Conservation (phyloP, 2,888 invertebrate species). For the Drosophila pseudotalamancana region DNA sequence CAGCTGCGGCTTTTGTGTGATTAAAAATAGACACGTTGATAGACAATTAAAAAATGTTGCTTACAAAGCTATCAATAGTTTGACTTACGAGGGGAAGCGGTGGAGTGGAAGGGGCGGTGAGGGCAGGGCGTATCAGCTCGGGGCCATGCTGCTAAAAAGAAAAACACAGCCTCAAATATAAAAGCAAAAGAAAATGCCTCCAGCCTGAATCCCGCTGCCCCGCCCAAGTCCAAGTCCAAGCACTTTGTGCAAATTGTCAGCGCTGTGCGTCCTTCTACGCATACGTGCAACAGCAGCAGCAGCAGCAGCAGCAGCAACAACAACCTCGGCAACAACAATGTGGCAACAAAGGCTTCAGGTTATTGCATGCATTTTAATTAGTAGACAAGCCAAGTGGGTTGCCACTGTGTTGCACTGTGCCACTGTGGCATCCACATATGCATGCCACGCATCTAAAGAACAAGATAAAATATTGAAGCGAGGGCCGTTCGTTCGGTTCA, state of each 20-base stretch:
- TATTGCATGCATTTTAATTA: constrained; percentile 79
- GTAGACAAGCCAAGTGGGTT: constrained; percentile 80
- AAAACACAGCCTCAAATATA: constrained; percentile 20
- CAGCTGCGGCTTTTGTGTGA: constrained; percentile 44
- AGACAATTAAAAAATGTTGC: constrained; percentile 75
- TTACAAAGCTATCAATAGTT: constrained; percentile 69
- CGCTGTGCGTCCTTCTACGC: constrained; percentile 74
- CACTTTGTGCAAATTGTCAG: constrained; percentile 79
- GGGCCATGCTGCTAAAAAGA: background rate
- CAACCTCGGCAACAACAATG: constrained; percentile 69
- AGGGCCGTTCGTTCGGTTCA: constrained; percentile 4
- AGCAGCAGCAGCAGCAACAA: constrained; percentile 41
- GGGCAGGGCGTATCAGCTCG: background rate
- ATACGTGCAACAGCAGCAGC: constrained; percentile 44
- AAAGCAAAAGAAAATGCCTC: constrained; percentile 3
- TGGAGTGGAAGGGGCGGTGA: no score
- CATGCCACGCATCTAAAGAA: constrained; percentile 40
- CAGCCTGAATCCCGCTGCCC: constrained; percentile 3
- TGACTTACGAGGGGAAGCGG: constrained; percentile 1
- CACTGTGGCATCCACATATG: constrained; percentile 41
- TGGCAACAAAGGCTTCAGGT: constrained; percentile 78
- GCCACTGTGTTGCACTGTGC: constrained; percentile 51
- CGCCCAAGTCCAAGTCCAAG: constrained; percentile 45
- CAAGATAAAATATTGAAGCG: constrained; percentile 28
- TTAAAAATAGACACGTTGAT: constrained; percentile 67